These are phyloP conservation scores for Podarcis cretensis DNA, from an alignment of 2,113 vertebrate species.

Conservation along the genomic window DNA sequence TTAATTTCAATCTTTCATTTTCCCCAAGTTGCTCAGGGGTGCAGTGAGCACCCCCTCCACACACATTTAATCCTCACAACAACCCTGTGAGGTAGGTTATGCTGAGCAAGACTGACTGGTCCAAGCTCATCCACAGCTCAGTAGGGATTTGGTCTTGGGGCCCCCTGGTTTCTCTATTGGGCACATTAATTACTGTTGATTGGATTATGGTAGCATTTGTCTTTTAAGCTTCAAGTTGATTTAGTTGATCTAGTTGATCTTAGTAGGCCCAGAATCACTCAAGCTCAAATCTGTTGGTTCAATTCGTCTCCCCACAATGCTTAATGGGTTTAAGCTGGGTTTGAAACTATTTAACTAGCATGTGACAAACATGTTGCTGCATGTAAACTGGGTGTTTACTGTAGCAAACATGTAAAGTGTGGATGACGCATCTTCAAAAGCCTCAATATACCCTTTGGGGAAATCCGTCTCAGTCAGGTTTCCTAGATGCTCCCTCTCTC, in stretches of 20 bases:
- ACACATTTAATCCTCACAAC: neutral
- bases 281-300: neutral
- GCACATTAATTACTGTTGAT: neutral
- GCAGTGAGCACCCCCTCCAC: neutral
- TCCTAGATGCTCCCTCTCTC: neutral
- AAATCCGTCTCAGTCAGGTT: neutral
- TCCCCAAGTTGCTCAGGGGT: neutral
- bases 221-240: neutral
- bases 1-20: neutral
- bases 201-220: neutral
- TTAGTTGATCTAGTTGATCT: neutral
- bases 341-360: neutral
- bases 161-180: neutral
- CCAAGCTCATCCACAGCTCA: neutral
- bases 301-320: neutral
- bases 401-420: neutral
- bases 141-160: neutral
- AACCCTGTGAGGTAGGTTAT: neutral
- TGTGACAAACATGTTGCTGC: neutral
- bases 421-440: neutral
- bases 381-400: neutral
- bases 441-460: neutral
- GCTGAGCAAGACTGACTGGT: neutral
- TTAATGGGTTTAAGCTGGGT: neutral
- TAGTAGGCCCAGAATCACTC: neutral